phyloP scores from a whole-genome alignment of 2,113 vertebrate genomes.

The Scytalopus superciliaris region DNA sequence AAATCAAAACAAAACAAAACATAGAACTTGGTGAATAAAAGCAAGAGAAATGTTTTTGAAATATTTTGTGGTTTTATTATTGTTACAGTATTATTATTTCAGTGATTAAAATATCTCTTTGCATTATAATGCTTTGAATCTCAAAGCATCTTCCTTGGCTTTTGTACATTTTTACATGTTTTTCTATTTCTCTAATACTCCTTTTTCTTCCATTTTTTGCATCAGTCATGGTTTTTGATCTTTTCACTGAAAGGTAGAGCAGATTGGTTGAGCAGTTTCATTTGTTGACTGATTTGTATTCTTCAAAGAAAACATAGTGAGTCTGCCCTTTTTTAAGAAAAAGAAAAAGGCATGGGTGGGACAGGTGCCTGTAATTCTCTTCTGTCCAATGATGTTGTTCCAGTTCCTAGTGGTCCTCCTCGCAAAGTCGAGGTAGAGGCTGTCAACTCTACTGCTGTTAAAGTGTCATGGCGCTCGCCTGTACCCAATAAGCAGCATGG shows the following conservation, averaged over 20 bases:
- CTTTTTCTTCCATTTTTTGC: constrained; percentile 97
- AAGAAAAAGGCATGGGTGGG: constrained; percentile 69
- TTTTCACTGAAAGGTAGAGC: constrained; percentile 83
- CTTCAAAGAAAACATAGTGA: constrained; percentile 79
- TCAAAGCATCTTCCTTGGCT: constrained; percentile 96
- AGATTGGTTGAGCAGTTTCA: constrained; percentile 77
- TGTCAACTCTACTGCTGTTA: constrained; percentile 99
- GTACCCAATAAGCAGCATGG: constrained; percentile 98
- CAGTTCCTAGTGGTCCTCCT: constrained; percentile 99
- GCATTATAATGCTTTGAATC: constrained; percentile 87
- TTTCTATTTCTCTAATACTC: constrained; percentile 92
- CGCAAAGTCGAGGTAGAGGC: constrained; percentile 99
- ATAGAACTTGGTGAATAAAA: constrained; percentile 32
- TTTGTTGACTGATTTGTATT: constrained; percentile 76
- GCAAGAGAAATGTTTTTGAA: background rate
- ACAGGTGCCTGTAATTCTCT: constrained; percentile 88
- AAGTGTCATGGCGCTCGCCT: constrained; percentile 97
- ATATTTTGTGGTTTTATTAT: constrained; percentile 59
- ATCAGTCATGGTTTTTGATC: constrained; percentile 95
- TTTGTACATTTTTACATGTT: constrained; percentile 90
- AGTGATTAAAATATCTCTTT: constrained; percentile 75
- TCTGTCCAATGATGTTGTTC: constrained; percentile 98
- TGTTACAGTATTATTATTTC: constrained; percentile 74
- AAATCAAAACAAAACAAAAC: background rate
- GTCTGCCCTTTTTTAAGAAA: constrained; percentile 73